Evolutionary conservation across 2,113 vertebrate genomes (phyloP).

Genomic region (Cromileptes altivelis): DNA sequence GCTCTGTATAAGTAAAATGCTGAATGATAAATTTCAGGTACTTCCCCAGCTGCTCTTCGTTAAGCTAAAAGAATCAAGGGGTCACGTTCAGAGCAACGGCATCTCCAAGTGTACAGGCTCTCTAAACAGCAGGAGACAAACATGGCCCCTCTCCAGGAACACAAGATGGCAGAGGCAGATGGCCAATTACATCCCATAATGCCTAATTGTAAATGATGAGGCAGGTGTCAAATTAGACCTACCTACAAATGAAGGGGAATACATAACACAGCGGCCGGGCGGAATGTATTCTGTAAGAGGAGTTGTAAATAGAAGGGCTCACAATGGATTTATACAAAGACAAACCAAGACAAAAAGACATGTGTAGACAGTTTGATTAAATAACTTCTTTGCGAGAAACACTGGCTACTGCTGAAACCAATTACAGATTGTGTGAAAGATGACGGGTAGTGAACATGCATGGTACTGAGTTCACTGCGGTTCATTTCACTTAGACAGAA

Average conservation of each 20-base stretch:
- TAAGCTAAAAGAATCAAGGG: conserved; percentile 29
- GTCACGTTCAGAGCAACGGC: conserved; percentile 42
- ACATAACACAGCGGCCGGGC: conserved; percentile 28
- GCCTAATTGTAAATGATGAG: conserved; percentile 86
- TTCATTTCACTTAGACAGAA: conserved; percentile 31
- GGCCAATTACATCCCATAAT: conserved; percentile 85
- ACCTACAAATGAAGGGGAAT: conserved; percentile 77
- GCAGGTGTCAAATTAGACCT: conserved; percentile 83
- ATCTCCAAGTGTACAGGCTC: conserved; percentile 53
- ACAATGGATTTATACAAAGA: not conserved
- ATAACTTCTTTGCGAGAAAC: not conserved
- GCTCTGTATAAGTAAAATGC: not conserved
- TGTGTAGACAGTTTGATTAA: not conserved
- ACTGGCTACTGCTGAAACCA: conserved; percentile 11
- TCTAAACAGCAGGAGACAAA: conserved; percentile 76
- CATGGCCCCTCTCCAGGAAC: conserved; percentile 81
- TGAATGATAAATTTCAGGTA: not conserved
- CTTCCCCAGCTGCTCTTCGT: not conserved
- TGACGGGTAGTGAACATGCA: conserved; percentile 2
- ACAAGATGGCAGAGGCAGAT: conserved; percentile 85
- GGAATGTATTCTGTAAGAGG: conserved; percentile 23
- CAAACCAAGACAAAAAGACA: not conserved
- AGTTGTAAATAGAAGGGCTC: not conserved
- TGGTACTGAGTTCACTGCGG: not conserved
- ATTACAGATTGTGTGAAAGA: conserved; percentile 33